Evolutionary conservation across 2,888 invertebrate species (phyloP).

Genomic region (Onthophagus sagittarius): DNA sequence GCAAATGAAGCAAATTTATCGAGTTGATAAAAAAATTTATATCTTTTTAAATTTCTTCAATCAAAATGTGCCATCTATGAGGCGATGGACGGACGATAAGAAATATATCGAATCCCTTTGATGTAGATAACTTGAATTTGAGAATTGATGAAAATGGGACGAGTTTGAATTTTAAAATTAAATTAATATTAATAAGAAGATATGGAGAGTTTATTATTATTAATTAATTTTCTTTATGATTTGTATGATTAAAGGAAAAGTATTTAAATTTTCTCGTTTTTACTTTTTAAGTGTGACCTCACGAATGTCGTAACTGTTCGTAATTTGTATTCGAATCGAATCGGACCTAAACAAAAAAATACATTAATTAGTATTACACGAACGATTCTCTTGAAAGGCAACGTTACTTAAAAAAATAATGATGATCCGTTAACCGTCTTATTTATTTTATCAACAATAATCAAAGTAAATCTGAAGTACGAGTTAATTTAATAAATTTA

Average conservation of each 20-base stretch:
- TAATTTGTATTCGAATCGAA: not conserved
- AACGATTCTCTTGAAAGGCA: not conserved
- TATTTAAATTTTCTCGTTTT: no score
- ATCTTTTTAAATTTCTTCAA: not conserved
- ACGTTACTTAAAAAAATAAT: not conserved
- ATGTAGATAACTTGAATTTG: not conserved
- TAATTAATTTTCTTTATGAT: no score
- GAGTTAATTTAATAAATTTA: no score
- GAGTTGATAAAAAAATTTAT: not conserved
- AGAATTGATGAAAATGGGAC: not conserved
- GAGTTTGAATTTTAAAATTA: not conserved
- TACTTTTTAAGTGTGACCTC: not conserved
- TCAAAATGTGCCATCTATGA: not conserved
- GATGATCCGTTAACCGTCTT: not conserved
- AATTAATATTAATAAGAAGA: not conserved
- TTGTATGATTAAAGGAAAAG: no score
- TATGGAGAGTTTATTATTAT: no score
- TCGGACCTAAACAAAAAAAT: not conserved
- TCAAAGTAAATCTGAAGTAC: no score
- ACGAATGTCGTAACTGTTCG: not conserved
- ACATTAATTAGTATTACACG: not conserved
- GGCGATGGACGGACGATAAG: not conserved
- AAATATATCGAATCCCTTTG: no score
- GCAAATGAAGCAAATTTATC: not conserved
- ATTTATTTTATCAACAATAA: no score